These are phyloP conservation scores for Ips typographus DNA, from an alignment of 1,140 invertebrate genomes.

Conservation along the genomic window DNA sequence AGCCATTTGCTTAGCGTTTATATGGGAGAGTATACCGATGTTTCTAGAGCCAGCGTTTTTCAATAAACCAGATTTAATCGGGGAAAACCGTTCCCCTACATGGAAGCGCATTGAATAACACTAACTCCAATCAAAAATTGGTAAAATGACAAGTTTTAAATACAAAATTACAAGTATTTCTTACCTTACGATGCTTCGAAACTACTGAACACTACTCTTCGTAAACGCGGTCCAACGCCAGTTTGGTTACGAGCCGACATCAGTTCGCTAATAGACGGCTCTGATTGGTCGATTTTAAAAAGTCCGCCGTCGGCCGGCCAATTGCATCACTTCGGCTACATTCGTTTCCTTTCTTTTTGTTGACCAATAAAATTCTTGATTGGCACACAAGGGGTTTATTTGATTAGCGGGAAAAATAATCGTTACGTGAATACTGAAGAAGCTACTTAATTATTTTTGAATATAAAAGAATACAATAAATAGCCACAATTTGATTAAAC, in stretches of 20 bases:
- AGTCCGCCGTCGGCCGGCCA: slow-evolving; percentile 61
- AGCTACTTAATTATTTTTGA: too few relatives aligned
- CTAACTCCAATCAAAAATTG: slow-evolving; percentile 42
- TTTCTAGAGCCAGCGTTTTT: slow-evolving; percentile 44
- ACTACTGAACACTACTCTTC: slow-evolving; percentile 63
- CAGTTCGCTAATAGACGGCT: slow-evolving; percentile 53
- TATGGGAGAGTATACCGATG: slow-evolving; percentile 43
- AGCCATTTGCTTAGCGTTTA: slow-evolving; percentile 52
- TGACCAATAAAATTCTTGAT: slow-evolving; percentile 37
- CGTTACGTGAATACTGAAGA: slow-evolving; percentile 24
- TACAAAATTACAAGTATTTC: slow-evolving; percentile 58
- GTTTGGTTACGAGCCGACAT: slow-evolving; percentile 59
- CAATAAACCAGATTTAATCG: slow-evolving; percentile 36
- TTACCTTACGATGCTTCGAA: slow-evolving; percentile 60
- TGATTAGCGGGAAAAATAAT: slow-evolving; percentile 37
- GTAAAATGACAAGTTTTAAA: slow-evolving; percentile 55
- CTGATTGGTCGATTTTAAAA: slow-evolving; percentile 56
- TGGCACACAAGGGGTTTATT: slow-evolving; percentile 32
- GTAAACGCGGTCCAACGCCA: slow-evolving; percentile 65
- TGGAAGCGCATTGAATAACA: slow-evolving; percentile 38
- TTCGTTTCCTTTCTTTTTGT: slow-evolving; percentile 36
- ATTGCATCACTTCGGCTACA: slow-evolving; percentile 49
- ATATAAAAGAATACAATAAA: too few relatives aligned
- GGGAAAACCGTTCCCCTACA: slow-evolving; percentile 22
- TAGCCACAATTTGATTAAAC: too few relatives aligned